Evolutionary conservation across 2,888 invertebrate genomes (phyloP).

Genomic region (Drosophila stalkeri): DNA sequence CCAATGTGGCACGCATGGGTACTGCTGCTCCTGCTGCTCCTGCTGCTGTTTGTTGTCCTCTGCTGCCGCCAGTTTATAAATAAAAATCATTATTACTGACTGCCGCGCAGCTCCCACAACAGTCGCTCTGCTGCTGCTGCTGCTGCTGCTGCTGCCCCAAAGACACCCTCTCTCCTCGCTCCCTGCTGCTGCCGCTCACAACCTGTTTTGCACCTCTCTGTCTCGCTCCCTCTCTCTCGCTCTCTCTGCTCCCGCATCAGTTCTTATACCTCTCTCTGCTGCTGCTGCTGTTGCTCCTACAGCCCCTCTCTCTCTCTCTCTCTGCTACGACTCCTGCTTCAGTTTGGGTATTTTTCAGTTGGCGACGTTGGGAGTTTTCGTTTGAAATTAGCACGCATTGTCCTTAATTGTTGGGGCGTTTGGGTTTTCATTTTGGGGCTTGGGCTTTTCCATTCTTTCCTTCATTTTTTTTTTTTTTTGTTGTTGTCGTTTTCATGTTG

Average conservation of each 20-base stretch:
- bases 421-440: constrained; percentile 29
- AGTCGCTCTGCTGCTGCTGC: neutral
- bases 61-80: constrained; percentile 66
- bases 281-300: neutral
- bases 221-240: neutral
- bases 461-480: neutral
- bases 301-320: neutral
- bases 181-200: neutral
- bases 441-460: constrained; percentile 7
- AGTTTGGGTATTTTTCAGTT: constrained; percentile 31
- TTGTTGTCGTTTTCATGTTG: neutral
- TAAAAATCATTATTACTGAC: constrained; percentile 71
- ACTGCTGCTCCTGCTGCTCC: constrained; percentile 6
- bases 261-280: no score
- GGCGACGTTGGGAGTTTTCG: constrained; percentile 37
- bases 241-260: neutral
- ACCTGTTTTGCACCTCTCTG: neutral
- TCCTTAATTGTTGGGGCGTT: constrained; percentile 76
- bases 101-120: constrained; percentile 14
- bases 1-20: constrained; percentile 64
- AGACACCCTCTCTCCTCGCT: neutral
- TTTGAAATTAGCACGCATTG: constrained; percentile 78
- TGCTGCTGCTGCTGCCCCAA: no score
- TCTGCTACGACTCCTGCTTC: neutral
- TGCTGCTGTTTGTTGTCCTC: constrained; percentile 18